Base-by-base conservation (phyloP, 2,888 invertebrate species). In the Phania funesta region DNA sequence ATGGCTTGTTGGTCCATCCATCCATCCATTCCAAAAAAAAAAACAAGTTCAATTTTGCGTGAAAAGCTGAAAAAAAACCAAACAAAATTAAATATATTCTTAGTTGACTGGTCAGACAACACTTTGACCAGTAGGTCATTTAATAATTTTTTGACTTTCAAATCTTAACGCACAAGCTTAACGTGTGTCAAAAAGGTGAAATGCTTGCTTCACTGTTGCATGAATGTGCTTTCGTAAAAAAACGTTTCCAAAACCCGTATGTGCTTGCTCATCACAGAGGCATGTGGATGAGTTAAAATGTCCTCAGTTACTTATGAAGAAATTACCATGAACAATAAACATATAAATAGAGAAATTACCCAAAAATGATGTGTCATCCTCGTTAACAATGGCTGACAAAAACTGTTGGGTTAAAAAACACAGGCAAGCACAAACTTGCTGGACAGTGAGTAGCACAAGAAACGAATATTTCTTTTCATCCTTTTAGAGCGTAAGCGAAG, bases 311-410 rank as follows among this genome's bases (percentile, higher is more conserved):
- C 2, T 32, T 32, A 4, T n/a, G 2, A 38, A 38, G 9, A 38
- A 38, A 38, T n/a, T 11, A 38, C 35, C 2, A 56, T 22, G 56
- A 79, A 84, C 60, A 76, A 70, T 64, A n/a, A n/a, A n/a, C n/a
- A n/a, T n/a, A n/a, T n/a, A n/a, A n/a, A n/a, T n/a, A n/a, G 60
- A 71, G 52, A 73, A 80, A 78, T 71, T 80, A 80, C 54, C 83
- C 68, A 80, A 80, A 78, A 64, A 44, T 80, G 70, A 84, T 82
- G 67, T 77, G 80, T 77, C 70, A 80, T 75, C 9, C 5, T n/a
- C n/a, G n/a, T n/a, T n/a, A n/a, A 62, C 48, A 62, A 35, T 56
- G 29, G 54, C 29, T 65, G 22, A 22, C 35, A 35, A 50, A 29
- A 46, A 32, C 29, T 44, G 32, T 56, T 48, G 20, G 20, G 1